These are phyloP conservation scores for Adrianichthys oophorus DNA, from an alignment of 2,797 vertebrate genomes.

Conservation along the genomic window DNA sequence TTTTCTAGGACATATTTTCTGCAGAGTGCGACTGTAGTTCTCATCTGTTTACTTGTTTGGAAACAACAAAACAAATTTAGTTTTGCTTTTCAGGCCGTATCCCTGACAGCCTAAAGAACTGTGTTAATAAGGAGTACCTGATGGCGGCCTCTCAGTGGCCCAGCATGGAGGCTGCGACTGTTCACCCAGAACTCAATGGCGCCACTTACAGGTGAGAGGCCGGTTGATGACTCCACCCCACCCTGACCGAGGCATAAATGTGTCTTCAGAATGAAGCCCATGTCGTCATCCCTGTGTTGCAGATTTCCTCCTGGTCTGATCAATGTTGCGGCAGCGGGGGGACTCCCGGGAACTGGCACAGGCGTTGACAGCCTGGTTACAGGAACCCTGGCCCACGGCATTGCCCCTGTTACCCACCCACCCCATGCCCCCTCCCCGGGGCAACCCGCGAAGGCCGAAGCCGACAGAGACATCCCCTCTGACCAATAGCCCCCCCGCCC, in stretches of 20 bases:
- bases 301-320: constrained; percentile 90
- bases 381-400: constrained; percentile 81
- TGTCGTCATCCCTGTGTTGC: constrained; percentile 29
- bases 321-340: constrained; percentile 84
- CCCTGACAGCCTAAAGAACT: constrained; percentile 93
- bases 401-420: constrained; percentile 87
- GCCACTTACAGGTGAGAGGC: constrained; percentile 85
- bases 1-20: too few species aligned
- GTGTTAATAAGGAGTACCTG: constrained; percentile 95
- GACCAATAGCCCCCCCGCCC: constrained; percentile 86
- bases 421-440: constrained; percentile 88
- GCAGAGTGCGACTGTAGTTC: too few species aligned
- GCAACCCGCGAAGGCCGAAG: constrained; percentile 89
- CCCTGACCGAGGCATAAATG: too few species aligned
- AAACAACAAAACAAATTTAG: neutral
- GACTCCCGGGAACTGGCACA: constrained; percentile 80
- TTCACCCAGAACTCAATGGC: constrained; percentile 92
- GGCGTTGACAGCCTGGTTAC: constrained; percentile 89
- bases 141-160: constrained; percentile 92
- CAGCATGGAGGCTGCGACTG: constrained; percentile 85
- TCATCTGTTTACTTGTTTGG: neutral
- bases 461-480: constrained; percentile 94
- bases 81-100: constrained; percentile 81
- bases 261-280: neutral
- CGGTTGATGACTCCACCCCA: too few species aligned